phyloP scores from a whole-genome alignment of 2,797 vertebrate species.

The Molossus alvarezi region DNA sequence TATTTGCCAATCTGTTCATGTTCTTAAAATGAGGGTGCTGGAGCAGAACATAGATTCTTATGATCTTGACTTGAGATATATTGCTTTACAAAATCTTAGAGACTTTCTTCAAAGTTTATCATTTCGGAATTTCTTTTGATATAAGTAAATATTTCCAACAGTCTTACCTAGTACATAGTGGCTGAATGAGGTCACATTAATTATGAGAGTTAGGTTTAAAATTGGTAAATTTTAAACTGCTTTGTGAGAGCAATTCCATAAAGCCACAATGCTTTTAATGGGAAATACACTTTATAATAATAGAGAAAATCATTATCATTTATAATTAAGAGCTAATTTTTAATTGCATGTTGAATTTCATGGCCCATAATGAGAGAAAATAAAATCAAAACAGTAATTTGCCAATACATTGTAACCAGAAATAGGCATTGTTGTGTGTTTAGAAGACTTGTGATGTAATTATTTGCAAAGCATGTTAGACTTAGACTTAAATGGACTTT shows the following conservation, averaged over 20 bases:
- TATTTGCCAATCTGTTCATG: not conserved
- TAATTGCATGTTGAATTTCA: conserved; percentile 23
- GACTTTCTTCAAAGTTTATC: not conserved
- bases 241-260: not conserved
- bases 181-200: not conserved
- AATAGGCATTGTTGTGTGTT: not conserved
- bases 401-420: not conserved
- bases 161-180: not conserved
- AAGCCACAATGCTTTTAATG: not conserved
- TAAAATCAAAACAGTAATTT: conserved; percentile 1
- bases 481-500: not conserved
- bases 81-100: not conserved
- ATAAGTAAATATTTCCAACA: not conserved
- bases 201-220: conserved; percentile 17
- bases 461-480: not conserved
- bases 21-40: not conserved
- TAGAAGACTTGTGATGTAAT: not conserved
- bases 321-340: not conserved
- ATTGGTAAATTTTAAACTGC: not conserved
- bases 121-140: not conserved
- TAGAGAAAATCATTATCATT: conserved; percentile 6
- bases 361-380: not conserved
- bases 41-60: not conserved
- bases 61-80: not conserved
- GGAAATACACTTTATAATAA: not conserved